Conservation (phyloP, 2,113 vertebrate species). For the Pardalotus punctatus region DNA sequence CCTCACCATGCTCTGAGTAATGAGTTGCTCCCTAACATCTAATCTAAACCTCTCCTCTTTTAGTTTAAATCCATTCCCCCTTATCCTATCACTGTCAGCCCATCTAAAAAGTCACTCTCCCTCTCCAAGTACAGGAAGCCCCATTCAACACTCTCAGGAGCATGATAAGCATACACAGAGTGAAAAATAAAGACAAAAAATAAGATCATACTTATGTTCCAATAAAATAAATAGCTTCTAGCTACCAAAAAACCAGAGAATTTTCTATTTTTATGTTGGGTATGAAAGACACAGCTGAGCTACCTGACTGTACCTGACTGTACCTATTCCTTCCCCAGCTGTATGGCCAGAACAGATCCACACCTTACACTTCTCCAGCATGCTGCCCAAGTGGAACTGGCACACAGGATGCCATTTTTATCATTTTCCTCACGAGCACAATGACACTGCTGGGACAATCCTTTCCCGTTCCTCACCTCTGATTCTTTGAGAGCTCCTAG, state of each 20-base stretch:
- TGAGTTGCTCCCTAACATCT: rapidly evolving
- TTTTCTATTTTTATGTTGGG: background rate
- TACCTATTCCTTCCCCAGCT: background rate
- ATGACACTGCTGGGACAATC: conserved; percentile 17
- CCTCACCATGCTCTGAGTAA: background rate
- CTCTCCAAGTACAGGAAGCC: background rate
- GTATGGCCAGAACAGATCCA: background rate
- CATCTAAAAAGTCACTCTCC: background rate
- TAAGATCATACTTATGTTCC: background rate
- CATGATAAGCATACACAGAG: rapidly evolving
- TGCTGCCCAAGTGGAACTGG: background rate
- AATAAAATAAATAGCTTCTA: background rate
- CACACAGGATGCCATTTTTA: background rate
- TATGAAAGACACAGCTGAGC: background rate
- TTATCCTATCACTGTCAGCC: background rate
- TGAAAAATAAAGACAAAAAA: background rate
- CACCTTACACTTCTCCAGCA: background rate
- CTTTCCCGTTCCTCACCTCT: conserved; percentile 19
- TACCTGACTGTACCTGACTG: rapidly evolving
- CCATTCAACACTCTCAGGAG: background rate
- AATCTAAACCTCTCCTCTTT: background rate
- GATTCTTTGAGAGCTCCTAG: conserved; percentile 8
- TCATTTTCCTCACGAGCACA: background rate
- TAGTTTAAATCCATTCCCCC: background rate
- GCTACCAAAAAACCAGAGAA: background rate